phyloP scores from a whole-genome alignment of 2,113 vertebrate species.

The Brachypteracias leptosomus region DNA sequence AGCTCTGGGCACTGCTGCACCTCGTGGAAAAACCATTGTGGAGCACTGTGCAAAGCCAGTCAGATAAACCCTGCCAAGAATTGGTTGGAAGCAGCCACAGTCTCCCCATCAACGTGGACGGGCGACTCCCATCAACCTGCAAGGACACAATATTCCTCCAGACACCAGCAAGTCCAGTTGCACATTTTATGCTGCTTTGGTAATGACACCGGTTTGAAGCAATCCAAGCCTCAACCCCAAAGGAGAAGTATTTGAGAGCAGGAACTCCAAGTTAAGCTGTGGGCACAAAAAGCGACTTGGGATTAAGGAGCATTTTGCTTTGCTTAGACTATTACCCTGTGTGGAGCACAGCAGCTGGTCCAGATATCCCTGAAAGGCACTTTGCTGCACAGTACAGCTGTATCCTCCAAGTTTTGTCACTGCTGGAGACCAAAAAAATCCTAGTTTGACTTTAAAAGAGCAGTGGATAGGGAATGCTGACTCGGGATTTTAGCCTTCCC shows the following conservation, averaged over 20 bases:
- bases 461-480: neutral
- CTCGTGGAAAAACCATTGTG: slow-evolving; percentile 28
- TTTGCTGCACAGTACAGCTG: neutral
- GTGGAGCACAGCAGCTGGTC: slow-evolving; percentile 34
- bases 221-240: neutral
- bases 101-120: slow-evolving; percentile 22
- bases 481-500: neutral
- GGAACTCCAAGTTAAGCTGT: neutral
- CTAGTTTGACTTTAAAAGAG: neutral
- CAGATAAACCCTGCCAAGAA: neutral
- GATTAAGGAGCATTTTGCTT: slow-evolving; percentile 4
- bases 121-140: neutral
- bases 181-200: neutral
- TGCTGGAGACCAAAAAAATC: neutral
- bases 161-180: fast-evolving
- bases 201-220: neutral
- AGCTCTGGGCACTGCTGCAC: neutral
- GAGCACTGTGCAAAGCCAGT: neutral
- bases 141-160: neutral
- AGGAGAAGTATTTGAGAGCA: neutral
- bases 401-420: neutral
- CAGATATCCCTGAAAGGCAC: slow-evolving; percentile 35
- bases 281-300: slow-evolving; percentile 6
- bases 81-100: neutral
- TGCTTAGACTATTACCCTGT: slow-evolving; percentile 23